These are phyloP conservation scores for Laterallus jamaicensis DNA, from an alignment of 2,113 vertebrate genomes.

Conservation along the genomic window DNA sequence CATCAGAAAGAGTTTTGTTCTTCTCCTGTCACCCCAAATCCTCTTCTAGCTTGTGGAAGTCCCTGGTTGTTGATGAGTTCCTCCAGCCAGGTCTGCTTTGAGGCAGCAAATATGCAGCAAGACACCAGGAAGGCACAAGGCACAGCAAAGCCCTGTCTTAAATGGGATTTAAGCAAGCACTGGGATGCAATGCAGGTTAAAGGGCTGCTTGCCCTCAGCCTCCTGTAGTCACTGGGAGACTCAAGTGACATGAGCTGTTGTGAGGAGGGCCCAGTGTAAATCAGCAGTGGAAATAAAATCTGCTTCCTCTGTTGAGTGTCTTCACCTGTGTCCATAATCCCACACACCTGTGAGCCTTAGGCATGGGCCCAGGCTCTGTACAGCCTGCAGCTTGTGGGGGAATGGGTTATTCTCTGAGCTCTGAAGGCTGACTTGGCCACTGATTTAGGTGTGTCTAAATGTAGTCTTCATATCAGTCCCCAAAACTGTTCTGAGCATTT, in stretches of 20 bases:
- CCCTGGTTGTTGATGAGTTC: background rate
- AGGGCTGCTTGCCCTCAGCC: background rate
- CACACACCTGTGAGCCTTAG: background rate
- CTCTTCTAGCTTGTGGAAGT: background rate
- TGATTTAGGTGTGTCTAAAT: background rate
- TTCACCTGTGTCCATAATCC: background rate
- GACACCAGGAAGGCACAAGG: background rate
- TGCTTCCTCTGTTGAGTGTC: background rate
- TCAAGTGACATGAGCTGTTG: background rate
- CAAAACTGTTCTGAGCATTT: background rate
- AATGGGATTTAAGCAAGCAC: background rate
- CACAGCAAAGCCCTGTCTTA: background rate
- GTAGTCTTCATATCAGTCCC: background rate
- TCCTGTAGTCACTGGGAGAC: background rate
- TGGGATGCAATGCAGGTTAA: background rate
- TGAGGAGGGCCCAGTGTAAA: accelerated
- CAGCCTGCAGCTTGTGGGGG: background rate
- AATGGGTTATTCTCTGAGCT: background rate
- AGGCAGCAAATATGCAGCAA: background rate
- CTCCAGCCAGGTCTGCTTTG: background rate
- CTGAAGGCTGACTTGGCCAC: background rate
- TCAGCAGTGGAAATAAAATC: background rate
- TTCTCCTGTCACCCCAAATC: background rate
- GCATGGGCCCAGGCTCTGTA: background rate
- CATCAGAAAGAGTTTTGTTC: background rate